These are phyloP conservation scores for Eurystomus glaucurus DNA, from an alignment of 2,797 vertebrate species.

Conservation along the genomic window DNA sequence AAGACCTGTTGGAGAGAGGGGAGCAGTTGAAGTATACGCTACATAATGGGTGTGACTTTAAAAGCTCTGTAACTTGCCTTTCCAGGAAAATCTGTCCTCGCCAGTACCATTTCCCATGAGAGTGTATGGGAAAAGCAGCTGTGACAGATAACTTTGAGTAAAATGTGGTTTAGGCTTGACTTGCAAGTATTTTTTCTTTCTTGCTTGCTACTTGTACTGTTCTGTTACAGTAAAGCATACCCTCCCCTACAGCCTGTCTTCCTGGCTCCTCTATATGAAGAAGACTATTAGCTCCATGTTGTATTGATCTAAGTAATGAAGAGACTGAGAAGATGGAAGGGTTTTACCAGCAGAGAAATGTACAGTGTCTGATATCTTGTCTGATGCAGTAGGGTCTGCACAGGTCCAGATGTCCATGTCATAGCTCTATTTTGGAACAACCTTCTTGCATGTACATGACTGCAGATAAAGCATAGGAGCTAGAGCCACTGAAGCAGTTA, in stretches of 20 bases:
- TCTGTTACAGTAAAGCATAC: not conserved
- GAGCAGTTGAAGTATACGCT: not conserved
- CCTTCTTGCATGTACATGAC: not conserved
- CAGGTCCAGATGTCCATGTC: not conserved
- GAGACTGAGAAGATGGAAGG: not conserved
- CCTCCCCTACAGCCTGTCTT: not conserved
- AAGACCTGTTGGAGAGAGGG: not conserved
- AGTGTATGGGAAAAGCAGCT: not conserved
- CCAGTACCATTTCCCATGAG: not conserved
- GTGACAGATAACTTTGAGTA: not conserved
- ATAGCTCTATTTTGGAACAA: not conserved
- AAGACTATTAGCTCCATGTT: not conserved
- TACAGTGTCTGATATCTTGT: not conserved
- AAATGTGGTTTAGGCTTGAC: not conserved
- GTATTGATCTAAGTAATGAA: not conserved
- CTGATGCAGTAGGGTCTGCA: not conserved
- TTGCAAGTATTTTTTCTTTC: not conserved
- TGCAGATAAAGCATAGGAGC: not conserved
- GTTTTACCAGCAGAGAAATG: not conserved
- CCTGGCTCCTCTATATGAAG: not conserved
- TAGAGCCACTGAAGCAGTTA: not conserved
- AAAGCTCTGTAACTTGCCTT: not conserved
- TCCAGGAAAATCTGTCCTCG: not conserved
- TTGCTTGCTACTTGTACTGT: not conserved
- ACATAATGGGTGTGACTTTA: not conserved